These are phyloP conservation scores for Atethmia centrago DNA, from an alignment of 2,888 invertebrate genomes.

Conservation along the genomic window DNA sequence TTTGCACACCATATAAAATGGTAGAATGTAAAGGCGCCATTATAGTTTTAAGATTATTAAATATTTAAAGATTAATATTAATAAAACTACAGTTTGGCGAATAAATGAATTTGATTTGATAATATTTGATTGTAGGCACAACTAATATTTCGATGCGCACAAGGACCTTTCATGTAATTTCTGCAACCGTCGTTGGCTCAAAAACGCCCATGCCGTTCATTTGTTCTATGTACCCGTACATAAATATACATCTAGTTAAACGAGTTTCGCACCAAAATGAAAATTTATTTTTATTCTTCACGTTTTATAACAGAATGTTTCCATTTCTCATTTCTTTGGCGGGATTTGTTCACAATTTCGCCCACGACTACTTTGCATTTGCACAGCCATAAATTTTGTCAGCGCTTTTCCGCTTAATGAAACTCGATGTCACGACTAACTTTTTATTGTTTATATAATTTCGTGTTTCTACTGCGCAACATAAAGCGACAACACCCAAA, in stretches of 20 bases:
- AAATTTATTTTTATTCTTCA: conserved; percentile 75
- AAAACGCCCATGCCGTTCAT: conserved; percentile 31
- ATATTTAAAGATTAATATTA: no score
- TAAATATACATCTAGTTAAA: conserved; percentile 52
- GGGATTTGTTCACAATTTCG: conserved; percentile 81
- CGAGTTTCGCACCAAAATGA: conserved; percentile 67
- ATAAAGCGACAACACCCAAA: conserved; percentile 56
- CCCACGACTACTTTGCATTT: conserved; percentile 79
- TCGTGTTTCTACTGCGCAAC: conserved; percentile 65
- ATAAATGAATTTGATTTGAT: no score
- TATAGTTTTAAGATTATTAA: no score
- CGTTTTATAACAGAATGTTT: conserved; percentile 77
- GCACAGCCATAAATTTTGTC: conserved; percentile 78
- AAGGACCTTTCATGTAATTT: conserved; percentile 30
- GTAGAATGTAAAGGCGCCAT: no score
- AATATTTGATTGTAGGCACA: neutral
- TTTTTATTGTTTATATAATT: conserved; percentile 74
- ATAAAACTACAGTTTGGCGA: no score
- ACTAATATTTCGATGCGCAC: conserved; percentile 7
- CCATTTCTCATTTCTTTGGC: conserved; percentile 76
- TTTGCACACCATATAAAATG: no score
- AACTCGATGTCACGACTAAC: conserved; percentile 80
- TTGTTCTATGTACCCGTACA: conserved; percentile 28
- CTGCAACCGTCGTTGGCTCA: conserved; percentile 23
- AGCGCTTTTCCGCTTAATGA: conserved; percentile 80